These are phyloP conservation scores for Subanguina moxae DNA, from an alignment of 1,140 invertebrate species.

Conservation along the genomic window DNA sequence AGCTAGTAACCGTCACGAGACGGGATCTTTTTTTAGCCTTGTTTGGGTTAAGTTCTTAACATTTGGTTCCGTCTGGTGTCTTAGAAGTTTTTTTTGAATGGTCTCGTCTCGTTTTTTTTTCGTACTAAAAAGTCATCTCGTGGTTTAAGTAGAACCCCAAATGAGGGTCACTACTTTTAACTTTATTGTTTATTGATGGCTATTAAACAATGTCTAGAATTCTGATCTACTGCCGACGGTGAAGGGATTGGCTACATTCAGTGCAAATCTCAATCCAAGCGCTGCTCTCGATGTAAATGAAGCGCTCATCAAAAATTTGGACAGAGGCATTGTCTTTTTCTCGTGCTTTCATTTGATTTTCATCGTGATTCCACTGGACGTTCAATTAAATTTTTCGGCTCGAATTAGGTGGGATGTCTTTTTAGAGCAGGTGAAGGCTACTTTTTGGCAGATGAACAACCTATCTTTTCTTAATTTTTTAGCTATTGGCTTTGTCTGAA, in stretches of 20 bases:
- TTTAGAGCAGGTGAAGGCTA: conserved; percentile 22
- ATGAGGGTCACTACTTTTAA: too few species aligned
- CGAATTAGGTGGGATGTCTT: conserved; percentile 31
- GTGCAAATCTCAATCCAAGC: conserved; percentile 25
- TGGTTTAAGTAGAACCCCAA: too few species aligned
- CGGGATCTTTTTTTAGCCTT: too few species aligned
- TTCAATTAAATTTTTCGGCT: conserved; percentile 9
- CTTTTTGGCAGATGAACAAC: not conserved
- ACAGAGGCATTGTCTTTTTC: conserved; percentile 26
- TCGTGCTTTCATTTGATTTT: conserved; percentile 38
- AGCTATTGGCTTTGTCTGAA: conserved; percentile 9
- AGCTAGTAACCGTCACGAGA: too few species aligned
- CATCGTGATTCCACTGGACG: conserved; percentile 37
- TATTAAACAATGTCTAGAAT: not conserved
- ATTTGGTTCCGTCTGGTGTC: too few species aligned
- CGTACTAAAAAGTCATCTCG: too few species aligned
- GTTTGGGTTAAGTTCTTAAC: too few species aligned
- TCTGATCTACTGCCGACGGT: conserved; percentile 16
- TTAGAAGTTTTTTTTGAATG: too few species aligned
- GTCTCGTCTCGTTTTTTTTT: too few species aligned
- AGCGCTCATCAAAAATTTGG: conserved; percentile 23
- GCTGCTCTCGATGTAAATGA: conserved; percentile 24
- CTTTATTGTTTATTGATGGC: not conserved
- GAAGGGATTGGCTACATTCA: conserved; percentile 37
- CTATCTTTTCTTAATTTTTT: not conserved